Evolutionary conservation across 2,113 vertebrate species (phyloP).

Genomic region (Hiodon tergisus): DNA sequence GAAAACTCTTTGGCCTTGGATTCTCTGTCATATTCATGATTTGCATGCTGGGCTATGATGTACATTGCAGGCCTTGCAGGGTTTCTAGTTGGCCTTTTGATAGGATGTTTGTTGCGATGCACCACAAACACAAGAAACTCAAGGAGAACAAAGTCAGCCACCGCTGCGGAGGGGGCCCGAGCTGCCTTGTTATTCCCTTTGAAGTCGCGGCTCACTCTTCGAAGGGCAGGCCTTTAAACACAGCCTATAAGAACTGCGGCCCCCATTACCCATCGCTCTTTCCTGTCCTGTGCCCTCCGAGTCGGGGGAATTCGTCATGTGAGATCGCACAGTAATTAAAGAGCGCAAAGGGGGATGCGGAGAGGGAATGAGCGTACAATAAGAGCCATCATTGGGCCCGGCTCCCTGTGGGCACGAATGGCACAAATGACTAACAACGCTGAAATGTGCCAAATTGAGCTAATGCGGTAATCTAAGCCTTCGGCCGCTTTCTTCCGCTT

Average conservation of each 20-base stretch:
- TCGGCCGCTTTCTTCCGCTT: not conserved
- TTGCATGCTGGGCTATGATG: too few relatives aligned
- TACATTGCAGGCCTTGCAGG: too few relatives aligned
- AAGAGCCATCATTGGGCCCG: not conserved
- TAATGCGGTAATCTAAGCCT: not conserved
- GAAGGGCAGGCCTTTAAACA: slow-evolving; percentile 8
- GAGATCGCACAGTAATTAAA: not conserved
- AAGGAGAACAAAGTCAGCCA: not conserved
- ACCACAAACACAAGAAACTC: not conserved
- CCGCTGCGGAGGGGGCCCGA: not conserved
- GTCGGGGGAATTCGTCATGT: not conserved
- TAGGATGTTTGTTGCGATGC: not conserved
- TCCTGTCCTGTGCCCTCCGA: slow-evolving; percentile 13
- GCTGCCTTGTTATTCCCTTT: not conserved
- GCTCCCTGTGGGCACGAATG: not conserved
- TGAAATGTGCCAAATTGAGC: slow-evolving; percentile 8
- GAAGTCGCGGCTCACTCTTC: not conserved
- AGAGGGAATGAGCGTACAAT: not conserved
- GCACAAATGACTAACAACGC: slow-evolving; percentile 9
- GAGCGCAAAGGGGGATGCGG: not conserved
- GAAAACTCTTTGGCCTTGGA: too few relatives aligned
- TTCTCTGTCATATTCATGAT: too few relatives aligned
- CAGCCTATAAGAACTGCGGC: slow-evolving; percentile 20
- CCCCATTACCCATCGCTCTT: slow-evolving; percentile 22
- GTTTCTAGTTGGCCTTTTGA: too few relatives aligned